Evolutionary conservation across 2,888 invertebrate species (phyloP), one percentile per base, ranked within the genome.

Genomic region (Mesorhabditis sp.): DNA sequence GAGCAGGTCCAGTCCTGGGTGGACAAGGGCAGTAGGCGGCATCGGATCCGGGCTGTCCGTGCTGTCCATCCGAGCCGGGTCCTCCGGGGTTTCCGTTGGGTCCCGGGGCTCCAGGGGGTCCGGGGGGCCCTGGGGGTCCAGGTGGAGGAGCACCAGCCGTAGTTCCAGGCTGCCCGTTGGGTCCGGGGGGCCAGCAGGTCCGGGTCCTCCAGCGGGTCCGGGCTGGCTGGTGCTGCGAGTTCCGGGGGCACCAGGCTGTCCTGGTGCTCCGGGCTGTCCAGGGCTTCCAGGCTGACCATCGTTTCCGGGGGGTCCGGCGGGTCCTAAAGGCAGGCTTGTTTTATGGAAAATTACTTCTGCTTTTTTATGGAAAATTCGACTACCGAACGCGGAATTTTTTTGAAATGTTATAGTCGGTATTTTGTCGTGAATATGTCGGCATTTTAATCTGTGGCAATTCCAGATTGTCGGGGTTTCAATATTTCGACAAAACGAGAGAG

Each of bases 31-130:
- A 28, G 28, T 28, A 28, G 28, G 28, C 28, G 28, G 28, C 64
- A 43, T 13, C 64, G 43, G 64, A 41, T 64, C 64, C 64, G 43
- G 64, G 28, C 4, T 13, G 64, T 64, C 64, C 64, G 28, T 64
- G 13, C 15, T 64, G n/a, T 4, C 64, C 64, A 42, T 41, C 41
- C 5, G 64, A 43, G 4, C 64, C 64, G 13, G 28, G 64, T 66
- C 66, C 50, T 69, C 70, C 70, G 41, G 70, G 67, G 43, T 66
- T 61, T 44, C 70, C 69, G n/a, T 50, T 41, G 43, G 69, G 65
- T 61, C 70, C 69, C 1, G 28, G 28, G 28, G 28, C 28, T 28
- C 28, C 28, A 28, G 28, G 28, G 28, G 28, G 28, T 28, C 28
- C 28, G 10, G 66, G 50, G 28, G 66, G 45, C 7, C 70, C 70